phyloP scores from a whole-genome alignment of 2,888 invertebrate genomes.

The Strigamia maritima region DNA sequence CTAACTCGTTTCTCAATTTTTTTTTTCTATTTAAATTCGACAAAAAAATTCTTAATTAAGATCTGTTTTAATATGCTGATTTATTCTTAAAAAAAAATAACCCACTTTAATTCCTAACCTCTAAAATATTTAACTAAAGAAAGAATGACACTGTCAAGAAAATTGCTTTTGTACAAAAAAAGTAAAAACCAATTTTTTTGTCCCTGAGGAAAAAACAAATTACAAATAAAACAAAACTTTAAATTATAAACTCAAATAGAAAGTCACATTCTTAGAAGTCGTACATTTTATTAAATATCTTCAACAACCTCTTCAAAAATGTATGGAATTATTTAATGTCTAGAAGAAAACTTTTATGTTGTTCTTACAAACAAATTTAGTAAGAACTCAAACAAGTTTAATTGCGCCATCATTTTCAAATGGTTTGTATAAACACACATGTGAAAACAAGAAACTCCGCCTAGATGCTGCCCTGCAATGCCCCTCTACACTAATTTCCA shows the following conservation, averaged over 20 bases:
- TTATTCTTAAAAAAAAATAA: neutral
- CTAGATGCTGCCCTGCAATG: constrained; percentile 16
- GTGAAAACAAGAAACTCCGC: constrained; percentile 32
- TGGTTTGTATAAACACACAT: constrained; percentile 28
- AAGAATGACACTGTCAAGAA: constrained; percentile 13
- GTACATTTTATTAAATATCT: neutral
- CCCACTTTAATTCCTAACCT: constrained; percentile 1
- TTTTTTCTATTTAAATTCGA: neutral
- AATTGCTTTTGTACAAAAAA: neutral
- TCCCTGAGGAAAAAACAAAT: neutral
- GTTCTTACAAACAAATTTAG: neutral
- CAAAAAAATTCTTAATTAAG: constrained; percentile 1
- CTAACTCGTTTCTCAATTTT: neutral
- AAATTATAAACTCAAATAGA: neutral
- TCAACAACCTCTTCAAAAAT: neutral
- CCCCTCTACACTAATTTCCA: constrained; percentile 20
- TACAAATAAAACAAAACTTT: neutral
- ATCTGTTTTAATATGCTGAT: constrained; percentile 5
- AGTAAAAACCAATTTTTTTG: neutral
- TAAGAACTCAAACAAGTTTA: constrained; percentile 20
- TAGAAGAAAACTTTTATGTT: constrained; percentile 10
- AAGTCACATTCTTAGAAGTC: neutral
- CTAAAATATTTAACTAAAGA: constrained; percentile 9
- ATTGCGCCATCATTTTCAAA: constrained; percentile 25
- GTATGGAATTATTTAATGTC: neutral